A percentile compares a stretch with the other conserved stretches of the same genome.
Evolutionary conservation across 2,113 vertebrate genomes (phyloP).

Genomic region (Isichthys henryi): DNA sequence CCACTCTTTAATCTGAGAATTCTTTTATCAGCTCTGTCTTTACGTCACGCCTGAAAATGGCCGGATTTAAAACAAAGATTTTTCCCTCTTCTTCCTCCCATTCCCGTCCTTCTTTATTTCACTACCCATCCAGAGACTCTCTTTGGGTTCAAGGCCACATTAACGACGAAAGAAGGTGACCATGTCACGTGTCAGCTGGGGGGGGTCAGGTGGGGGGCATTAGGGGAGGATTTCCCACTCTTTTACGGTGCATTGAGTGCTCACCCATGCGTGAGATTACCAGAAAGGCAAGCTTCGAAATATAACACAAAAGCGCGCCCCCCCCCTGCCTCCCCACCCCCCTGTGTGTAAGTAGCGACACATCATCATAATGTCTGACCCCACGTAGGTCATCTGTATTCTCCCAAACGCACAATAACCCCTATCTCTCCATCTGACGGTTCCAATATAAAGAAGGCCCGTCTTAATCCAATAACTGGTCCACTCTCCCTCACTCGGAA

Average conservation of each 20-base stretch:
- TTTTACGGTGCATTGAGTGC: constrained; percentile 34
- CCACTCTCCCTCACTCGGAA: constrained; percentile 29
- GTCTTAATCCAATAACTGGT: constrained; percentile 32
- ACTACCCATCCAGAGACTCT: neutral
- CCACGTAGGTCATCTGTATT: constrained; percentile 18
- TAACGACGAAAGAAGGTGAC: neutral
- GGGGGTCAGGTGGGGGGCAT: neutral
- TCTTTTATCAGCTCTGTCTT: neutral
- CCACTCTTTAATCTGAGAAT: neutral
- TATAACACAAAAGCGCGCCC: constrained; percentile 25
- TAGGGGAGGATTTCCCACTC: constrained; percentile 21
- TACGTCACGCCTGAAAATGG: neutral
- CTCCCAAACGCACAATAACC: constrained; percentile 29
- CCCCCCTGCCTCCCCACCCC: neutral
- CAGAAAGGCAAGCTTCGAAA: constrained; percentile 33
- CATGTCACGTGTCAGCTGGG: neutral
- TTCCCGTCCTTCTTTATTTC: neutral
- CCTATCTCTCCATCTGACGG: constrained; percentile 37
- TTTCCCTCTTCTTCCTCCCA: neutral
- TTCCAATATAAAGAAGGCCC: constrained; percentile 21
- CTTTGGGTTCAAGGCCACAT: neutral
- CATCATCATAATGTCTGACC: neutral
- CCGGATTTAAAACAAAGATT: neutral
- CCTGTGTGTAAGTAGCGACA: neutral
- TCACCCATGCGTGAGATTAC: constrained; percentile 42